A percentile compares a stretch with the other conserved stretches of the same genome.
phyloP scores from a whole-genome alignment of 2,113 vertebrate species.

The Saccopteryx leptura region DNA sequence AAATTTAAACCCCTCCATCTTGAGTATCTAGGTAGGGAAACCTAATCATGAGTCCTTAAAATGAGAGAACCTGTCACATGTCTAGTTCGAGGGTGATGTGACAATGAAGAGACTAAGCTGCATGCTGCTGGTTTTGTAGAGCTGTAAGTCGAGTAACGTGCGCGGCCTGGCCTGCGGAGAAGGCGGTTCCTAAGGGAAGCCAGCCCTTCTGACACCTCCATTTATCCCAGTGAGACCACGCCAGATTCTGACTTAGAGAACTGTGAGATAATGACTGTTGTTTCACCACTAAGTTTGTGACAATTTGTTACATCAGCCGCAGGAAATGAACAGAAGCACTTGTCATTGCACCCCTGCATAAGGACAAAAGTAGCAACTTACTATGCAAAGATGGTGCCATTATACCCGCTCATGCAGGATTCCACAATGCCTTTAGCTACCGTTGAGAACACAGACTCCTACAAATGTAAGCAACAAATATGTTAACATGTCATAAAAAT shows the following conservation, averaged over 20 bases:
- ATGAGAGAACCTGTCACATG: not conserved
- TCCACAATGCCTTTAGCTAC: constrained; percentile 97
- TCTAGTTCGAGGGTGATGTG: not conserved
- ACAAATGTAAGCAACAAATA: constrained; percentile 70
- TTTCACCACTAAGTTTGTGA: constrained; percentile 15
- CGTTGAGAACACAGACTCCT: constrained; percentile 96
- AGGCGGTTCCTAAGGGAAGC: not conserved
- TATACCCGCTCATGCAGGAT: constrained; percentile 98
- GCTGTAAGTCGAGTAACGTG: not conserved
- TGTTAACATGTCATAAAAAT: constrained; percentile 52
- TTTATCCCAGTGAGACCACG: not conserved
- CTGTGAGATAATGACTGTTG: not conserved
- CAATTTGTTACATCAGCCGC: not conserved
- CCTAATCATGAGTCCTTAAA: not conserved
- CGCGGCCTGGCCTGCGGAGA: not conserved
- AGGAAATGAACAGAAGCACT: not conserved
- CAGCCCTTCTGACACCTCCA: not conserved
- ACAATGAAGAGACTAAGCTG: not conserved
- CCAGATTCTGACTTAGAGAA: not conserved
- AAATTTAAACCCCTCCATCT: not conserved
- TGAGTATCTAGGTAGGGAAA: not conserved
- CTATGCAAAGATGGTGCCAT: constrained; percentile 99
- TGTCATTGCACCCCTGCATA: not conserved
- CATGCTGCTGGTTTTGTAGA: not conserved
- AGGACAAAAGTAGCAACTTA: constrained; percentile 87